Evolutionary conservation across 2,797 vertebrate genomes (phyloP), one percentile per base, ranked within the genome.

Genomic region (Sphaeramia orbicularis): DNA sequence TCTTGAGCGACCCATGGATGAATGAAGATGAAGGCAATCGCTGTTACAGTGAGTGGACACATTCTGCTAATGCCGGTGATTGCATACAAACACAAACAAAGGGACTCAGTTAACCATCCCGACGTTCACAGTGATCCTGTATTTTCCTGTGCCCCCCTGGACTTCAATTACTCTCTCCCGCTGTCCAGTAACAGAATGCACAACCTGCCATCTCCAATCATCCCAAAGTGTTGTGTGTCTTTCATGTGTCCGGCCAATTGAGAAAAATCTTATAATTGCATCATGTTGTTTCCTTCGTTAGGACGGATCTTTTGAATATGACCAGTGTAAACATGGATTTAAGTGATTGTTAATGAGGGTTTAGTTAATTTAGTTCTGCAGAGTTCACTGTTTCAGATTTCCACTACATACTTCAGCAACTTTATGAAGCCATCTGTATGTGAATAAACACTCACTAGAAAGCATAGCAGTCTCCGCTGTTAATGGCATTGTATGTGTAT

Each of bases 41-140:
- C 73, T 85, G 79, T 86, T 77, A 71, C 62, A 71, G 56, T 42
- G 61, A 76, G 71, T 3, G 50, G 41, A 72, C 67, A 72, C 70
- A 71, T 76, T 74, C 53, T 74, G 70, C 27, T 74, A 58, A 74
- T 50, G 57, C 56, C 45, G 24, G 35, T 56, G 53, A 65, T 65
- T 74, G 67, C 54, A 81, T 55, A 55, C 65, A 70, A 84, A 54
- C 58, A 80, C 58, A 78, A 74, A 83, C 81, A 83, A 86, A 83
- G 13, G 48, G 47, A 47, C 59, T 53, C 43, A 41, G 70, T 24
- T 72, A 70, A 75, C 49, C 15, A 41, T 57, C 47, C 37, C 12
- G 0, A 49, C 27, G 52, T 71, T 51, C 50, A 62, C 53, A 49
- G 66, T 48, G 24, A 37, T 21, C 56, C 57, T 65, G 36, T 75